These are phyloP conservation scores for Microtus pennsylvanicus DNA, from an alignment of 2,113 vertebrate genomes.

Conservation along the genomic window DNA sequence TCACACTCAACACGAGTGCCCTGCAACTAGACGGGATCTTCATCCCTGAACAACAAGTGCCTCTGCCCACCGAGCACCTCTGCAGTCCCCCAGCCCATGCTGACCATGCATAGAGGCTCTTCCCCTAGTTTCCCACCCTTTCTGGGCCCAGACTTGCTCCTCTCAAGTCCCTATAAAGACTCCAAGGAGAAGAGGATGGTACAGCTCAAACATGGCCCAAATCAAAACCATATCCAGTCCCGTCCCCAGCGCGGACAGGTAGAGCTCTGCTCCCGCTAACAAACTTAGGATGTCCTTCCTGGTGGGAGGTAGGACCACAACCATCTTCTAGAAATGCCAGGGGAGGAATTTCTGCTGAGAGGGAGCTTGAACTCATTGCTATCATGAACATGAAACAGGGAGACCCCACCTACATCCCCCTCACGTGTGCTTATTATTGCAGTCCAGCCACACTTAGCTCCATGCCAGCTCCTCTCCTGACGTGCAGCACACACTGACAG, in stretches of 20 bases:
- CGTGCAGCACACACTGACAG: conserved; percentile 41
- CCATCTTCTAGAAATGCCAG: rapidly evolving
- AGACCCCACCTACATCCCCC: background rate
- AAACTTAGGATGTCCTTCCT: background rate
- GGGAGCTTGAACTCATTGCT: background rate
- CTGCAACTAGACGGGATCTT: background rate
- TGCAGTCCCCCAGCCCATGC: background rate
- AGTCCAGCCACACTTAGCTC: background rate
- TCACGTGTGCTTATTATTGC: background rate
- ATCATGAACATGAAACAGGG: background rate
- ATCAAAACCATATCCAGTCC: background rate
- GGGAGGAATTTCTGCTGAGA: background rate
- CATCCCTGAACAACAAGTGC: background rate
- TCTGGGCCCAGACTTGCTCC: background rate
- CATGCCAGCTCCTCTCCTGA: background rate
- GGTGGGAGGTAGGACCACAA: background rate
- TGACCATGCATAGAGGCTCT: background rate
- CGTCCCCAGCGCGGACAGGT: background rate
- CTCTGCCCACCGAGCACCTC: background rate
- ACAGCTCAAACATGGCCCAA: background rate
- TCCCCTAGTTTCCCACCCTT: no score
- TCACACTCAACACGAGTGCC: background rate
- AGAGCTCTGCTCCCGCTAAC: background rate
- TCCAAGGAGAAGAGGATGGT: background rate
- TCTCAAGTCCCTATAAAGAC: background rate